Percentiles rank a stretch among this genome's conserved stretches.
These are phyloP conservation scores for Montipora capricornis DNA, from an alignment of 64 coral and sea anemone genomes.

Conservation along the genomic window DNA sequence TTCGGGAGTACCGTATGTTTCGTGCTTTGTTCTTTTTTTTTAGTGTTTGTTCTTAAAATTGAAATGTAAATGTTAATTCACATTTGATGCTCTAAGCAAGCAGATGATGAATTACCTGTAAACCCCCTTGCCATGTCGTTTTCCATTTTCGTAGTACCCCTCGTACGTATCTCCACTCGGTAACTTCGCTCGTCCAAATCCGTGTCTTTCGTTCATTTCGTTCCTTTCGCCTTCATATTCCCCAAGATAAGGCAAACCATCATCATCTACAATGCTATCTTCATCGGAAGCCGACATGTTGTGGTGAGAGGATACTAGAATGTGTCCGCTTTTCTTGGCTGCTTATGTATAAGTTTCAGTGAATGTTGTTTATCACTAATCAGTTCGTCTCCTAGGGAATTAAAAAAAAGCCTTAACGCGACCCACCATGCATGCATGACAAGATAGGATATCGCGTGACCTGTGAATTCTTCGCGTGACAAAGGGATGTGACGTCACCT, in stretches of 20 bases:
- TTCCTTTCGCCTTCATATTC: slow-evolving; percentile 76
- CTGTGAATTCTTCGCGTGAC: not conserved
- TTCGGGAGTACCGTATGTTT: no score
- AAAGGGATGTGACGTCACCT: not conserved
- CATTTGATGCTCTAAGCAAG: not conserved
- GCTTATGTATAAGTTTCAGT: not conserved
- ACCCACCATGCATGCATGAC: not conserved
- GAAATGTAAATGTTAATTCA: no score
- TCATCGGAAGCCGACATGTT: slow-evolving; percentile 56
- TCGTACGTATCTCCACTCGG: slow-evolving; percentile 68
- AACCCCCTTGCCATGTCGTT: slow-evolving; percentile 48
- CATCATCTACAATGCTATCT: slow-evolving; percentile 61
- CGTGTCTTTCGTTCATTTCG: slow-evolving; percentile 58
- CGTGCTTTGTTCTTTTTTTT: no score
- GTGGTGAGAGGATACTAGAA: no score
- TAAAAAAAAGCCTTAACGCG: not conserved
- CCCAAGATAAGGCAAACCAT: slow-evolving; percentile 57
- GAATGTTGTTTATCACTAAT: slow-evolving; percentile 18
- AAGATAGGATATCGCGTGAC: not conserved
- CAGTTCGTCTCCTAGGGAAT: slow-evolving; percentile 39
- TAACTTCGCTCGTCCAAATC: slow-evolving; percentile 35
- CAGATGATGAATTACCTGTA: slow-evolving; percentile 39
- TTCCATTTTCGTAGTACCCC: slow-evolving; percentile 65
- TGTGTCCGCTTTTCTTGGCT: not conserved
- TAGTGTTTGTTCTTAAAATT: not conserved